Evolutionary conservation across 2,113 vertebrate genomes (phyloP).

Genomic region (Neoarius graeffei): DNA sequence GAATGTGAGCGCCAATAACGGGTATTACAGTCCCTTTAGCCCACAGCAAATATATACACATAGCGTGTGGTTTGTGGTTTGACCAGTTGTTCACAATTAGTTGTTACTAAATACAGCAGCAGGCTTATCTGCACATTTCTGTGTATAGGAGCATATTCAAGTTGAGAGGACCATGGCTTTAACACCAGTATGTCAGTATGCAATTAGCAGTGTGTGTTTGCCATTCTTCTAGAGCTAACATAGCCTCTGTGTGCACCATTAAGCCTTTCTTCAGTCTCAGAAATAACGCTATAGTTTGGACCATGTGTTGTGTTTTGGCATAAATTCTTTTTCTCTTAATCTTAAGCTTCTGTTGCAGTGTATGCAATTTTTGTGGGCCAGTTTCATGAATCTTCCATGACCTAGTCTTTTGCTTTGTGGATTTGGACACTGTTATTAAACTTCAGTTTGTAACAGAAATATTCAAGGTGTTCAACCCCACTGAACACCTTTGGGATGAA

Average conservation of each 20-base stretch:
- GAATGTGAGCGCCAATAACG: conserved; percentile 32
- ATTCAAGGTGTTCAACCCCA: too few species aligned
- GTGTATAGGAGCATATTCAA: conserved; percentile 19
- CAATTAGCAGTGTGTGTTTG: conserved; percentile 43
- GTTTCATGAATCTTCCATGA: not conserved
- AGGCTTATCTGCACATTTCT: conserved; percentile 41
- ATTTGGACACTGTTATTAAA: not conserved
- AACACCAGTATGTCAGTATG: conserved; percentile 43
- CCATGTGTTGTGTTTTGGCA: not conserved
- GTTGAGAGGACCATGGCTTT: conserved; percentile 14
- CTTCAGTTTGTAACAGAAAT: not conserved
- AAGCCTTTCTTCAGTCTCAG: conserved; percentile 7
- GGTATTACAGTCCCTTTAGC: conserved; percentile 8
- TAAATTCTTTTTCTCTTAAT: not conserved
- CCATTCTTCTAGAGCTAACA: conserved; percentile 38
- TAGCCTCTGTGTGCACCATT: conserved; percentile 32
- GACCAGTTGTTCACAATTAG: conserved; percentile 69
- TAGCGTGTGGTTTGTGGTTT: conserved; percentile 31
- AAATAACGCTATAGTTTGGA: not conserved
- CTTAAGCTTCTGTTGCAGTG: not conserved
- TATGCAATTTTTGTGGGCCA: not conserved
- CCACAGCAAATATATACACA: conserved; percentile 21
- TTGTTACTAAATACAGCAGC: conserved; percentile 62
- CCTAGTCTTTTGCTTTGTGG: not conserved
- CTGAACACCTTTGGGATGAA: too few species aligned